A percentile compares a stretch with the other conserved stretches of the same genome.
Conservation (phyloP, 2,113 vertebrate genomes). For the Corythaixoides concolor region DNA sequence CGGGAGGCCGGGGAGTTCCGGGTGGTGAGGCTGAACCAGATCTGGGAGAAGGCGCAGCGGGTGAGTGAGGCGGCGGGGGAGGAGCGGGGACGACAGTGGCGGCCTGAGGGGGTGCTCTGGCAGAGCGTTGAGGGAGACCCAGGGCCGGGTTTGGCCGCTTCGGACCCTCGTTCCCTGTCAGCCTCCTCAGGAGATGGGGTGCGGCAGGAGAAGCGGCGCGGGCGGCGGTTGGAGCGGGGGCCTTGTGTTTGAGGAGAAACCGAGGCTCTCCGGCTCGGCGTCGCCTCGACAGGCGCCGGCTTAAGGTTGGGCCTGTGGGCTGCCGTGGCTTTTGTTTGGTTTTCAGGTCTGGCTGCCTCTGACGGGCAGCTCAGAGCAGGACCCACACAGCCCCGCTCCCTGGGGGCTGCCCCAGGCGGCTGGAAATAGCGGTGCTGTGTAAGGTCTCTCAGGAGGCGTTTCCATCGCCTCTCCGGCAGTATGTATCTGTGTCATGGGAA, state of each 20-base stretch:
- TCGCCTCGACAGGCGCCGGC: background rate
- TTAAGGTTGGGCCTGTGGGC: background rate
- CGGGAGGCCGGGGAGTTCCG: constrained; percentile 82
- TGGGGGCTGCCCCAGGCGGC: background rate
- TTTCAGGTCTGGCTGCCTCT: background rate
- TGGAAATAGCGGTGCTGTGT: background rate
- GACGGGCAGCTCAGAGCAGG: background rate
- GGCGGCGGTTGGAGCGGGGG: background rate
- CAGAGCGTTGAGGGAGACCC: background rate
- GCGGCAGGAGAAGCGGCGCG: background rate
- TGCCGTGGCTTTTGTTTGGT: no score
- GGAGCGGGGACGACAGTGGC: background rate
- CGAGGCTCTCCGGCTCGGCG: background rate
- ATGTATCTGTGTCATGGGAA: accelerated
- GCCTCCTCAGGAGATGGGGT: background rate
- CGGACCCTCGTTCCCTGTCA: accelerated
- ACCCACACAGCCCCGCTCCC: background rate
- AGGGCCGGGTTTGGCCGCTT: background rate
- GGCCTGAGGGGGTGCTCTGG: background rate
- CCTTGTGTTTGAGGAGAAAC: background rate
- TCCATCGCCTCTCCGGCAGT: background rate
- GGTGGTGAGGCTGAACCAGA: constrained; percentile 87
- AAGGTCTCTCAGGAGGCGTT: background rate
- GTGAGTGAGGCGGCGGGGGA: constrained; percentile 67
- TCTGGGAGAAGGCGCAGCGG: constrained; percentile 93